Evolutionary conservation across 2,113 vertebrate species (phyloP), one percentile per base, ranked within the genome.

Genomic region (Polyodon spathula): DNA sequence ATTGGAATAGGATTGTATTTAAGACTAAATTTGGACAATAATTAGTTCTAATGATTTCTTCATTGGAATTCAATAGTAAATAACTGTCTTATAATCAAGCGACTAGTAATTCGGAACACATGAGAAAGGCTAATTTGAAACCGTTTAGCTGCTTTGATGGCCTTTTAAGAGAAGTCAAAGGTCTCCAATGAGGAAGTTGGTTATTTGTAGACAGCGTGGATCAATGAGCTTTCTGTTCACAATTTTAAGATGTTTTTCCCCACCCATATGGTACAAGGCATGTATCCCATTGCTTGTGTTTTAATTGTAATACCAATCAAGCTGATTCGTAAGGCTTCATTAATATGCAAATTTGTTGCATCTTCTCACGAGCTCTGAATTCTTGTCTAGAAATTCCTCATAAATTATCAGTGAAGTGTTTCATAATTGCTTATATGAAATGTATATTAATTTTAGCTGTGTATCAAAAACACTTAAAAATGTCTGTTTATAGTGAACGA

Each of bases 401-500:
- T 84, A 84, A 84, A 87, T 88, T 84, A 85, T 75, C 76, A 68
- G 66, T 78, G 76, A 85, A 83, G 81, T 74, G 79, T 80, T 82
- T 80, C 76, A 75, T 81, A 84, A 86, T 84, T 84, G 77, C 84
- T 82, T 76, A 81, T 77, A 79, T 81, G 81, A 83, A 86, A 81
- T 74, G 78, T 73, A 72, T 76, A 72, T 78, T 82, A 81, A 84
- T 84, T 85, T 83, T 81, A 84, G 79, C 73, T 70, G 64, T 44
- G 7, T 75, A 80, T 80, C 75, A 73, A 66, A 68, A 67, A 48
- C 71, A 65, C 74, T 76, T 81, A 80, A 78, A 79, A 76, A 66
- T 63, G 72, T 63, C 44, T 62, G 63, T 79, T 83, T 76, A 81
- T 68, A 62, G 70, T 79, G 80, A 86, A 84, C 85, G 79, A 82